A percentile compares a stretch with the other conserved stretches of the same genome.
phyloP scores from a whole-genome alignment of 2,113 vertebrate genomes.

The Oxygymnocypris stewartii region DNA sequence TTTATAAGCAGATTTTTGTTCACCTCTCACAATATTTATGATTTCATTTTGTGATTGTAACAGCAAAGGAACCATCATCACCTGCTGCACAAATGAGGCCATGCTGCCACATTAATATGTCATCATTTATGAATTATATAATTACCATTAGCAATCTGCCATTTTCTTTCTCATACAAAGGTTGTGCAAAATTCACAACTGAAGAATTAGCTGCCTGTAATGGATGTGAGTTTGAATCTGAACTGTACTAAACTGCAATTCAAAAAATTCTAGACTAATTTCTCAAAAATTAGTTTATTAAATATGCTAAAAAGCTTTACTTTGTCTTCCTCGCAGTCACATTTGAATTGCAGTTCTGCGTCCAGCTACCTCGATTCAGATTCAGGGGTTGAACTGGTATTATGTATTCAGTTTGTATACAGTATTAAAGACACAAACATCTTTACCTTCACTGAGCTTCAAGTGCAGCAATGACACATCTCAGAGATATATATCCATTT shows the following conservation, averaged over 20 bases:
- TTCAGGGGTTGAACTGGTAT: too few relatives aligned
- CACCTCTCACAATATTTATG: background rate
- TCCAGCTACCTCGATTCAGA: too few relatives aligned
- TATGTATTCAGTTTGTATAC: too few relatives aligned
- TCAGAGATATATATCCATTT: too few relatives aligned
- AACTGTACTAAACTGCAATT: background rate
- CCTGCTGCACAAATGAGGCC: background rate
- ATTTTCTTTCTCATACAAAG: background rate
- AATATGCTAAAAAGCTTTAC: background rate
- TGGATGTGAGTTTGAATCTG: background rate
- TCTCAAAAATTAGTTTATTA: background rate
- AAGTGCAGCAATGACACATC: too few relatives aligned
- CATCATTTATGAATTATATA: conserved; percentile 35
- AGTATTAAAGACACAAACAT: too few relatives aligned
- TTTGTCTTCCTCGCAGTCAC: too few relatives aligned
- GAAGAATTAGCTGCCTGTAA: background rate
- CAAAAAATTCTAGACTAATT: background rate
- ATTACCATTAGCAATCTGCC: conserved; percentile 18
- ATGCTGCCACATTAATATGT: conserved; percentile 21
- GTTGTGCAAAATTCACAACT: background rate
- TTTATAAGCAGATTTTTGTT: background rate
- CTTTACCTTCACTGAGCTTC: too few relatives aligned
- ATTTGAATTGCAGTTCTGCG: too few relatives aligned
- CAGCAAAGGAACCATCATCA: background rate
- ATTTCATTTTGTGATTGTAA: background rate